phyloP scores from a whole-genome alignment of 1,140 invertebrate genomes.

The Brachionus angularis region DNA sequence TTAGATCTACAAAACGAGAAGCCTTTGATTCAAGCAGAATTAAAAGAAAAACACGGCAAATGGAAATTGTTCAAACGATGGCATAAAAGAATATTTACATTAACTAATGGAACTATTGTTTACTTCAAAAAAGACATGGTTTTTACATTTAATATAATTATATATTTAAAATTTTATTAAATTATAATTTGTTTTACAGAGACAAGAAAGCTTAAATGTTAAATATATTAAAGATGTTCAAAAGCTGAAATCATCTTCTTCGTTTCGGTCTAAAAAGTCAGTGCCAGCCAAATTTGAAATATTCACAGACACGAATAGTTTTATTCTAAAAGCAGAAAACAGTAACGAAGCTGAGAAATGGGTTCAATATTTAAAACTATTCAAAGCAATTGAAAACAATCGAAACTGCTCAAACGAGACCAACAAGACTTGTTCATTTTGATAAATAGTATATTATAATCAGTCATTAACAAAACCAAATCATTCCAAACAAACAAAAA shows the following conservation, averaged over 20 bases:
- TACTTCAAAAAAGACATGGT: constrained; percentile 70
- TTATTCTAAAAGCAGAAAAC: constrained; percentile 83
- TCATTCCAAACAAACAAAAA: too few species aligned
- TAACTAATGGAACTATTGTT: constrained; percentile 81
- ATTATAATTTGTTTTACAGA: constrained; percentile 6
- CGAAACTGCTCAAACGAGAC: background rate
- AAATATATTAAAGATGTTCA: constrained; percentile 48
- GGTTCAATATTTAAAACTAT: constrained; percentile 60
- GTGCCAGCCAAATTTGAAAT: constrained; percentile 93
- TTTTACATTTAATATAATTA: constrained; percentile 4
- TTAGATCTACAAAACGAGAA: constrained; percentile 65
- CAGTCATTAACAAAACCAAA: too few species aligned
- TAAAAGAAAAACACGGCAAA: constrained; percentile 89
- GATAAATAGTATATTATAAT: too few species aligned
- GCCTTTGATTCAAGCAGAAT: constrained; percentile 70
- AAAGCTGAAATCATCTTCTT: constrained; percentile 30
- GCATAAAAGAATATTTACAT: constrained; percentile 85
- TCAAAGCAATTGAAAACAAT: constrained; percentile 4
- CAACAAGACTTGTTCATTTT: too few species aligned
- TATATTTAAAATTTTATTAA: background rate
- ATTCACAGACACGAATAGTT: constrained; percentile 78
- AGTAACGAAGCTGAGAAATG: constrained; percentile 90
- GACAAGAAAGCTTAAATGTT: constrained; percentile 43
- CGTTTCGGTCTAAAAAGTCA: constrained; percentile 60
- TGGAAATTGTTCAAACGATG: constrained; percentile 83